These are phyloP conservation scores for Junco hyemalis DNA, from an alignment of 2,113 vertebrate genomes.

Conservation along the genomic window DNA sequence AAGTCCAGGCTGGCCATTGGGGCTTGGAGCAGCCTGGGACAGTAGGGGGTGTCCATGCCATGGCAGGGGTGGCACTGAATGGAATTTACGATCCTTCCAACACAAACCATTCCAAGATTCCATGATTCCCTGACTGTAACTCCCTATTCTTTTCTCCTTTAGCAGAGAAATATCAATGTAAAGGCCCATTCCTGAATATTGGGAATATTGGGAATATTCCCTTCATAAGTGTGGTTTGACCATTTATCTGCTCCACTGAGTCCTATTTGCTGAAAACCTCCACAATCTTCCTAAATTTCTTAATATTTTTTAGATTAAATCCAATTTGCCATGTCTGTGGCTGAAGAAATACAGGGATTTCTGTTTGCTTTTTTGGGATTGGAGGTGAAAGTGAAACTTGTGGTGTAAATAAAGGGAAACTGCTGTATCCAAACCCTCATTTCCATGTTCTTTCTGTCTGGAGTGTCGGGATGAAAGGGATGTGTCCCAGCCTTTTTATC, in stretches of 20 bases:
- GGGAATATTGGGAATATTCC: neutral
- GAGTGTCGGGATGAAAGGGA: constrained; percentile 6
- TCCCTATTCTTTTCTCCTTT: neutral
- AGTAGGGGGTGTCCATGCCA: neutral
- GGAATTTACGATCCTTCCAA: accelerated
- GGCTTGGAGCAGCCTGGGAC: neutral
- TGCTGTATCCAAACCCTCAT: neutral
- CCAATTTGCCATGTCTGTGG: accelerated
- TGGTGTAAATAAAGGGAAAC: neutral
- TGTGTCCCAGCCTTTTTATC: neutral
- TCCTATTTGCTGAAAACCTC: neutral
- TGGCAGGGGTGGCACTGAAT: accelerated
- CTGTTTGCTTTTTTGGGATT: neutral
- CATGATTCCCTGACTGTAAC: neutral
- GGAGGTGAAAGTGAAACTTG: neutral
- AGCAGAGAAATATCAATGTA: neutral
- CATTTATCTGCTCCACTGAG: neutral
- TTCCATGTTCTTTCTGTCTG: neutral
- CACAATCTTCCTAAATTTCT: neutral
- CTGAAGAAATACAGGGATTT: neutral
- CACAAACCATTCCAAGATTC: neutral
- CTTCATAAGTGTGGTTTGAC: accelerated
- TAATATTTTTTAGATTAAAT: neutral
- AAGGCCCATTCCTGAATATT: neutral
- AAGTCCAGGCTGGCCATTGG: neutral